Base-by-base conservation (phyloP, 2,797 vertebrate species). In the Botia kubotai region DNA sequence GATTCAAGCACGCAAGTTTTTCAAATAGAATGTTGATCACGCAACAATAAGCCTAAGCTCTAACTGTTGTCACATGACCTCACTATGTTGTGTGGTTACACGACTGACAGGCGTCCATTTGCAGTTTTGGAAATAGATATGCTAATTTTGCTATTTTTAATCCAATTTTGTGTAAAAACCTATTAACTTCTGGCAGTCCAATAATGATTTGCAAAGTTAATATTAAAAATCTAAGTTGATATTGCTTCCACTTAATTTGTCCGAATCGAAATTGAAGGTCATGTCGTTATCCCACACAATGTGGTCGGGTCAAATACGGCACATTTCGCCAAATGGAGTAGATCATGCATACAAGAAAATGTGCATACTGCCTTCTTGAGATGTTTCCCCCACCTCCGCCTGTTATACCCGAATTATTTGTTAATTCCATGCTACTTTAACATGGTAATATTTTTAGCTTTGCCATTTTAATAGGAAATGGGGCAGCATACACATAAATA, bases 201-300 rank as follows among this genome's bases (percentile, higher is more conserved):
- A 50, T 69, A 77, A 77, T 60, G 53, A 77, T 16, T 48, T 43
- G 10, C 23, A 2, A 21, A 29, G 21, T 58, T 69, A 57, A 46
- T 77, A 26, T 58, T 11, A 48, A 69, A 77, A 69, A 69, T 69
- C 1, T 3, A 11, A 69, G 52, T 33, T 60, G 21, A 77, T 69
- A 69, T 77, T 69, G 12, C 66, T 77, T 77, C 75, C 65, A 69
- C 36, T 69, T 77, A 69, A 69, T 58, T 68, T 77, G 52, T n/a
- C 21, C 23, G 33, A 77, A 23, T 48, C 33, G 23, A 69, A 77
- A 69, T 69, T 6, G 53, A 77, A 69, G 53, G 75, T 77, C 66
- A 77, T 33, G 21, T 69, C 36, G 69, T 77, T 77, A 77, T 69
- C 66, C 21, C 23, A 57, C 65, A 33, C 65, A 57, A 77, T 29